phyloP scores from a whole-genome alignment of 2,113 vertebrate species.

The Brienomyrus brachyistius region DNA sequence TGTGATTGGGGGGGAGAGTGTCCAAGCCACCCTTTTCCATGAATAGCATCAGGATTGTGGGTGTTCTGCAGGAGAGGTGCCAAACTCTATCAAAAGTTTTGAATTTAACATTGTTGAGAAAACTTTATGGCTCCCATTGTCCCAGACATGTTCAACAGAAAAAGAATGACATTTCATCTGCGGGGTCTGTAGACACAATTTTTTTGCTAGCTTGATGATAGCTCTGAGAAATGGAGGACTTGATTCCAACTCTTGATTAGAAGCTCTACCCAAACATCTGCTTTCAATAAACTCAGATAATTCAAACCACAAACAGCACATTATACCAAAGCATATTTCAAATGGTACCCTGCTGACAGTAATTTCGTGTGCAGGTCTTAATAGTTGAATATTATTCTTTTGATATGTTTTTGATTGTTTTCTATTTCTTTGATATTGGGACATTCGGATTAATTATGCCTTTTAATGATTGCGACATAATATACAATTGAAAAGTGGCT shows the following conservation, averaged over 20 bases:
- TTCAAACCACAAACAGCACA: conserved; percentile 9
- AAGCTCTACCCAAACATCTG: not conserved
- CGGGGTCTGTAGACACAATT: not conserved
- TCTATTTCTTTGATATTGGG: not conserved
- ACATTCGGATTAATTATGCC: not conserved
- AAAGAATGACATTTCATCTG: not conserved
- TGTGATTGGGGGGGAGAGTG: not conserved
- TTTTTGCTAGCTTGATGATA: not conserved
- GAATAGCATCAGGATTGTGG: conserved; percentile 14
- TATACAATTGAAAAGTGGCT: not conserved
- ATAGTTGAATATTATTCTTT: not conserved
- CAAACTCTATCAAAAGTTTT: conserved; percentile 2
- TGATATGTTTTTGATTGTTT: not conserved
- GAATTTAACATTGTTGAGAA: conserved; percentile 3
- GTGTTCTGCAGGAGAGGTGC: conserved; percentile 8
- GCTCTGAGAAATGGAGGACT: not conserved
- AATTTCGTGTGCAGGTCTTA: not conserved
- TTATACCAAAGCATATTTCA: not conserved
- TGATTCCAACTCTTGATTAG: not conserved
- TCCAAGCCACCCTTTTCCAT: not conserved
- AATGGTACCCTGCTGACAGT: not conserved
- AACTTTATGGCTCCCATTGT: conserved; percentile 9
- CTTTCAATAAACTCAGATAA: conserved; percentile 1
- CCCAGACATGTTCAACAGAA: not conserved
- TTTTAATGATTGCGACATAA: not conserved